Evolutionary conservation across 2,113 vertebrate genomes (phyloP).

Genomic region (Machaerirhynchus nigripectus): DNA sequence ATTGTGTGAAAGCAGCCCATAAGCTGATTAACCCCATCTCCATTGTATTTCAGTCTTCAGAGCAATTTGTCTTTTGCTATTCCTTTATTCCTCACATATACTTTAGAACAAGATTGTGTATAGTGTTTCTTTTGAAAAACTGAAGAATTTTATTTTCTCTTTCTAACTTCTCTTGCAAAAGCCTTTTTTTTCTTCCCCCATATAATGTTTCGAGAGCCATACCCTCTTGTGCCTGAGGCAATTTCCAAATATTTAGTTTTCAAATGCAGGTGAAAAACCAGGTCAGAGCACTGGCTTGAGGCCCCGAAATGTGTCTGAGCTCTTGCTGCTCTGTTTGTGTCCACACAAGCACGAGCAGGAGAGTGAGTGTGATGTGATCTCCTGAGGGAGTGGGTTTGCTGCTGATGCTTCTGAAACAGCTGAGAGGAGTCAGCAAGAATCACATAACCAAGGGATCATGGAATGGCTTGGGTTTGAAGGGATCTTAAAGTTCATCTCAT

Average conservation of each 20-base stretch:
- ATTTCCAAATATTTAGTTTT: background rate
- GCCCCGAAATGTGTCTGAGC: background rate
- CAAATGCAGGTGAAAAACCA: background rate
- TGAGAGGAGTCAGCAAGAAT: background rate
- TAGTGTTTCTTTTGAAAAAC: background rate
- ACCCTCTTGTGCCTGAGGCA: background rate
- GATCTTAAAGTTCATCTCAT: background rate
- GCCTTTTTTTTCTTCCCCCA: fast-evolving
- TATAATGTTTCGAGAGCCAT: fast-evolving
- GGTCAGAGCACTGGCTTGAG: background rate
- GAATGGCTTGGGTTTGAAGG: background rate
- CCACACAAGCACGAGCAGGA: fast-evolving
- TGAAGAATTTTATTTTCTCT: background rate
- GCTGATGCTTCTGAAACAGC: background rate
- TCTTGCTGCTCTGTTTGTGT: background rate
- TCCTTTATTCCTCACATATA: background rate
- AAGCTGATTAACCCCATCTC: slow-evolving; percentile 26
- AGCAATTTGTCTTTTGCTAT: background rate
- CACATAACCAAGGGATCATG: background rate
- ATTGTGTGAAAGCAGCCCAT: background rate
- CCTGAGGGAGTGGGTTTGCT: background rate
- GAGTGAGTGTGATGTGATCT: background rate
- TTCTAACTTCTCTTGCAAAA: background rate
- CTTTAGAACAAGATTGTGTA: background rate
- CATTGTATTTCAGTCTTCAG: background rate